These are phyloP conservation scores for Varanus salvator DNA, from an alignment of 2,113 vertebrate genomes.

Conservation along the genomic window DNA sequence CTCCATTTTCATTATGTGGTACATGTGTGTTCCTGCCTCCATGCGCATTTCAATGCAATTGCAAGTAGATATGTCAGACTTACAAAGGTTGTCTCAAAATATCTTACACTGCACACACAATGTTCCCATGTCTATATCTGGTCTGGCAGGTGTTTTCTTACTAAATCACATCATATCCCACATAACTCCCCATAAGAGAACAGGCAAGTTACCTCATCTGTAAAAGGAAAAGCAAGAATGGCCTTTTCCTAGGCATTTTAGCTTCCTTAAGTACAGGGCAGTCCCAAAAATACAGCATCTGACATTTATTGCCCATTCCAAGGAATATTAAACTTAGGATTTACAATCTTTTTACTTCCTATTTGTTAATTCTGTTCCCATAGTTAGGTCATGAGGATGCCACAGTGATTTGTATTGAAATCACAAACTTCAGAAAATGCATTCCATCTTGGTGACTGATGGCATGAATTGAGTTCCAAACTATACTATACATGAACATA, in stretches of 20 bases:
- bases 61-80: neutral
- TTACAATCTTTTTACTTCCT: neutral
- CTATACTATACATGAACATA: neutral
- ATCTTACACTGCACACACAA: neutral
- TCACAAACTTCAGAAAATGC: neutral
- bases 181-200: too few relatives aligned
- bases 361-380: neutral
- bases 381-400: neutral
- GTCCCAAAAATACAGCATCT: neutral
- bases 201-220: neutral
- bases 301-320: neutral
- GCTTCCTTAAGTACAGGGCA: neutral
- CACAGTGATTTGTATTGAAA: conserved; percentile 15
- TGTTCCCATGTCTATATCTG: neutral
- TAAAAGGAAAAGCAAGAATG: neutral
- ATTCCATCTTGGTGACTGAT: neutral
- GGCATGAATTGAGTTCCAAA: neutral
- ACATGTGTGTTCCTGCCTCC: neutral
- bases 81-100: neutral
- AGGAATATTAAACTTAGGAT: neutral
- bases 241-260: neutral
- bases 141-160: neutral
- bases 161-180: neutral
- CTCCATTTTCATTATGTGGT: neutral
- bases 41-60: neutral